Conservation (phyloP, 2,113 vertebrate genomes). For the Pycnonotus jocosus region DNA sequence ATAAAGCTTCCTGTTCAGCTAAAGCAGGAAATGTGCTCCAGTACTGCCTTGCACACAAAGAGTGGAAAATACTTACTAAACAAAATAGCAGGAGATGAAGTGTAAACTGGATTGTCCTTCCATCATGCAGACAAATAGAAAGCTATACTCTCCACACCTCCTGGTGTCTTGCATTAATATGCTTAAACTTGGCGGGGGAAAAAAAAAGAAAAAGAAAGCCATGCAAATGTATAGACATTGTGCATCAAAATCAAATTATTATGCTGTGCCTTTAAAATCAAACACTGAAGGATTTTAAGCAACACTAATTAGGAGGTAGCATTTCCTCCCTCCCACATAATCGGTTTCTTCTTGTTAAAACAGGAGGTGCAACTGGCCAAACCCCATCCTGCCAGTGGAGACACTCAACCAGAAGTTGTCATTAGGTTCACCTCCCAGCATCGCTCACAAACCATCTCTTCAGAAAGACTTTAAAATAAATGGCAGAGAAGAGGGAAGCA, state of each 20-base stretch:
- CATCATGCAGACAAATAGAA: constrained; percentile 21
- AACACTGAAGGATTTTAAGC: not conserved
- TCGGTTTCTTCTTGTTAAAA: constrained; percentile 9
- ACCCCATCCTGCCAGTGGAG: not conserved
- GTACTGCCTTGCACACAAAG: constrained; percentile 37
- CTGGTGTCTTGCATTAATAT: not conserved
- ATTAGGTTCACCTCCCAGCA: not conserved
- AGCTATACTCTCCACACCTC: not conserved
- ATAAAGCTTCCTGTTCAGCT: constrained; percentile 39
- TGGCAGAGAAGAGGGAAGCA: not conserved
- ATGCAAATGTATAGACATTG: not conserved
- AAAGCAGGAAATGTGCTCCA: constrained; percentile 55
- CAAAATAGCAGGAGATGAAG: constrained; percentile 55
- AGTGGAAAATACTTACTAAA: constrained; percentile 59
- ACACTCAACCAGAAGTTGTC: constrained; percentile 13
- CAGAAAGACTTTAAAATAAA: not conserved
- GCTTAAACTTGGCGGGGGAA: not conserved
- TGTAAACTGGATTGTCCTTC: constrained; percentile 38
- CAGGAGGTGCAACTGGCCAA: constrained; percentile 25
- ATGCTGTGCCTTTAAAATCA: constrained; percentile 28
- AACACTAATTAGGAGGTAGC: constrained; percentile 19
- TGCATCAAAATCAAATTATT: not conserved
- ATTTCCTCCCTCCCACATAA: constrained; percentile 24
- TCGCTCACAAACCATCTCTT: not conserved
- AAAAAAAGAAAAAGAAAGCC: not conserved